These are phyloP conservation scores for Sebastes vulpes DNA, from an alignment of 2,797 vertebrate genomes.

Conservation along the genomic window DNA sequence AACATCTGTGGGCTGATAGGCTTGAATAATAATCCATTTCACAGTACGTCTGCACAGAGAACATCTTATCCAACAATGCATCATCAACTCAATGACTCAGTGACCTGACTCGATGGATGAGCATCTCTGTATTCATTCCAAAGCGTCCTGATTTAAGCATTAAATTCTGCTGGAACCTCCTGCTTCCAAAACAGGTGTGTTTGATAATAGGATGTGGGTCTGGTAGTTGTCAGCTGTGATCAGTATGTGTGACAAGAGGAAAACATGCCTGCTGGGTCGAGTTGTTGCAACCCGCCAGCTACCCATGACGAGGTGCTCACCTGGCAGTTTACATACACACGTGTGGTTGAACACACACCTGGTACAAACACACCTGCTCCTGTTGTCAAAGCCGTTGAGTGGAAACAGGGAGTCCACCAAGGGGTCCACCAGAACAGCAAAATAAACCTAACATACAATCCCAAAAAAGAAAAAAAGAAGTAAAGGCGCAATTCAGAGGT, in stretches of 20 bases:
- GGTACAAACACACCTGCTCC: slow-evolving; percentile 27
- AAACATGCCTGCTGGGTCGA: slow-evolving; percentile 5
- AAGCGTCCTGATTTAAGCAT: neutral
- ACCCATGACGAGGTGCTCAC: neutral
- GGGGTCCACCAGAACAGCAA: slow-evolving; percentile 12
- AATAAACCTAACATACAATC: slow-evolving; percentile 22
- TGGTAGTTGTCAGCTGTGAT: slow-evolving; percentile 31
- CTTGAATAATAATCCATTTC: slow-evolving; percentile 11
- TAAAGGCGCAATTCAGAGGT: slow-evolving; percentile 16
- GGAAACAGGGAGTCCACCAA: slow-evolving; percentile 1
- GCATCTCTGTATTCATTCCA: neutral
- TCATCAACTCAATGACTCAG: slow-evolving; percentile 1
- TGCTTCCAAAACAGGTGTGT: slow-evolving; percentile 22
- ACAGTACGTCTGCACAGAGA: neutral
- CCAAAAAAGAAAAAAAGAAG: neutral
- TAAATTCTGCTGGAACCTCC: neutral
- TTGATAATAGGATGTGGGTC: slow-evolving; percentile 15
- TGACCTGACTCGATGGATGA: neutral
- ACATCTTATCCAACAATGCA: slow-evolving; percentile 29
- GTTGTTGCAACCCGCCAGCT: neutral
- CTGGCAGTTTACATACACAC: neutral
- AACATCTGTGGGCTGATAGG: neutral
- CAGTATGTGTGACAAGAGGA: slow-evolving; percentile 32
- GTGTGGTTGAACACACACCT: slow-evolving; percentile 11
- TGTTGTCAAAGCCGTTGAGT: slow-evolving; percentile 10